A percentile compares a stretch with the other conserved stretches of the same genome.
phyloP scores from a whole-genome alignment of 1,140 invertebrate species.

The Belonocnema kinseyi region DNA sequence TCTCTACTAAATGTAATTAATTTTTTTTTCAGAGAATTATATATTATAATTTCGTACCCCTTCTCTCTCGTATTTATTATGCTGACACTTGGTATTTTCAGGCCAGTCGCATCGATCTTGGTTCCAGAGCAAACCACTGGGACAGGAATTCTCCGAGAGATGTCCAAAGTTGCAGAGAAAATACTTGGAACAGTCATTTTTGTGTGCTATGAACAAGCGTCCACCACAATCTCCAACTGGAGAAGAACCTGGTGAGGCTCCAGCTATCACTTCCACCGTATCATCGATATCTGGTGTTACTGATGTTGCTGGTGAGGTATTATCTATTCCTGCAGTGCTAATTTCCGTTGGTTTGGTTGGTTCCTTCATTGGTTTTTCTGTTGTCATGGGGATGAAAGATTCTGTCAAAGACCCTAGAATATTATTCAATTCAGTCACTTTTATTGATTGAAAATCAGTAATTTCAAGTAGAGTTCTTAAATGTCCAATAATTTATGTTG shows the following conservation, averaged over 20 bases:
- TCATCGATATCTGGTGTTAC: constrained; percentile 61
- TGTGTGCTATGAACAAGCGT: constrained; percentile 79
- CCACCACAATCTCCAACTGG: constrained; percentile 76
- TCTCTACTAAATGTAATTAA: too few species aligned
- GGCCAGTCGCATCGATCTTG: constrained; percentile 88
- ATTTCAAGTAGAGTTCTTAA: too few species aligned
- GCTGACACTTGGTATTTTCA: constrained; percentile 80
- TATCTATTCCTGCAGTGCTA: background rate
- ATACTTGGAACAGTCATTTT: constrained; percentile 86
- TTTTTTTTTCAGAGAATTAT: too few species aligned
- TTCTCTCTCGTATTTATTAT: constrained; percentile 39
- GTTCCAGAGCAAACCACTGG: constrained; percentile 85
- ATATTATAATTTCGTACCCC: too few species aligned
- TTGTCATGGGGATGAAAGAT: background rate
- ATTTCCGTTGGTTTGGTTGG: background rate
- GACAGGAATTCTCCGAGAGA: constrained; percentile 81
- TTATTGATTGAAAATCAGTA: too few species aligned
- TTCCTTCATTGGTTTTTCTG: background rate
- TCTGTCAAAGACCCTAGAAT: background rate
- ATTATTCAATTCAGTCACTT: background rate
- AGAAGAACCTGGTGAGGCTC: constrained; percentile 41
- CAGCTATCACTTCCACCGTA: constrained; percentile 62
- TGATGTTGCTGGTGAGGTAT: background rate
- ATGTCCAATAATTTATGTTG: too few species aligned
- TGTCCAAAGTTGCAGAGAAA: constrained; percentile 86